phyloP scores from a whole-genome alignment of 2,888 invertebrate genomes.

The Globia sparganii region DNA sequence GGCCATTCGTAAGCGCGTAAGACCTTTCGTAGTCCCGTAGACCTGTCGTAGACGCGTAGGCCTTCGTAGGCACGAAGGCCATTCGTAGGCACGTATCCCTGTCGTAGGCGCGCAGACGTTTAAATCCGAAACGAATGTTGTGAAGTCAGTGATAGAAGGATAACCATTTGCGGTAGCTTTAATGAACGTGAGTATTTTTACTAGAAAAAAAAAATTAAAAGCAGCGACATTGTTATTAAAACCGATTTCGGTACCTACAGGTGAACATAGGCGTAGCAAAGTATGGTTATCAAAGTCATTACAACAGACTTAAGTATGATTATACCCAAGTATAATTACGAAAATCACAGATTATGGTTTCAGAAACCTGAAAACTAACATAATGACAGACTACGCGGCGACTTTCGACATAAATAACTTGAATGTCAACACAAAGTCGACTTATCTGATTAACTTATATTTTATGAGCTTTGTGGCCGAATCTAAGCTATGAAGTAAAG shows the following conservation, averaged over 20 bases:
- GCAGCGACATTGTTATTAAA: slow-evolving; percentile 8
- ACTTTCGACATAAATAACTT: slow-evolving; percentile 48
- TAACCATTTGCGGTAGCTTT: background rate
- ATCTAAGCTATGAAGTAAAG: slow-evolving; percentile 47
- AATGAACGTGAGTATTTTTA: no score
- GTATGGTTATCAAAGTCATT: slow-evolving; percentile 45
- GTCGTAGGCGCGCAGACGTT: background rate
- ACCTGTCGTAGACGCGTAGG: no score
- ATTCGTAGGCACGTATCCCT: background rate
- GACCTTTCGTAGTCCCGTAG: no score
- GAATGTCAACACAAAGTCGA: slow-evolving; percentile 63
- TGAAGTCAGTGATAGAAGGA: background rate
- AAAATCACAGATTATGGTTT: slow-evolving; percentile 18
- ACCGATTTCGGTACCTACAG: background rate
- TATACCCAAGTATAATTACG: slow-evolving; percentile 35
- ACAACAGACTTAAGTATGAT: slow-evolving; percentile 46
- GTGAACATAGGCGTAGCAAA: slow-evolving; percentile 5
- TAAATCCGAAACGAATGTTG: background rate
- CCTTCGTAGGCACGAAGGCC: background rate
- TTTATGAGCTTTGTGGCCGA: slow-evolving; percentile 62
- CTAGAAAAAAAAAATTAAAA: background rate
- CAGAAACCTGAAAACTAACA: slow-evolving; percentile 32
- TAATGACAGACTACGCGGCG: slow-evolving; percentile 52
- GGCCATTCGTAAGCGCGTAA: no score
- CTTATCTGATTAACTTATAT: slow-evolving; percentile 63